These are phyloP conservation scores for Melanaphis sacchari DNA, from an alignment of 1,140 invertebrate genomes.

Conservation along the genomic window DNA sequence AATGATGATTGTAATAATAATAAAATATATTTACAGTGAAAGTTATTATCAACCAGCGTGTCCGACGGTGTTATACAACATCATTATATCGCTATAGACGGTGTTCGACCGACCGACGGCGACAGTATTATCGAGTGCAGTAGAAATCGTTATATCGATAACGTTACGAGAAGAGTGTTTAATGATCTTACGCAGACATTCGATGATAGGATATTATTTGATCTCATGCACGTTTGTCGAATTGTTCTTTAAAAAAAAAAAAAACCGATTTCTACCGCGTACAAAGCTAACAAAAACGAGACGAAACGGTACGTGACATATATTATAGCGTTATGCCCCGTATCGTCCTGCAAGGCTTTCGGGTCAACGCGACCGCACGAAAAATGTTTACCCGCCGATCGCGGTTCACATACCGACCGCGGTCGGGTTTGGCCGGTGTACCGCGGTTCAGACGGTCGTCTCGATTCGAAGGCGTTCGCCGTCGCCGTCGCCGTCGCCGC, in stretches of 20 bases:
- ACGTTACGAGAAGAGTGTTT: too few relatives aligned
- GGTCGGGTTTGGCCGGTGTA: neutral
- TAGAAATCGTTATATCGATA: neutral
- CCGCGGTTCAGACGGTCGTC: constrained; percentile 23
- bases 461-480: neutral
- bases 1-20: neutral
- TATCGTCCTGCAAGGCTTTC: neutral
- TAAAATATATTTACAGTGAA: neutral
- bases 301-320: neutral
- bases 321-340: too few relatives aligned
- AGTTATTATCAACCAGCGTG: neutral
- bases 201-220: neutral
- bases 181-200: neutral
- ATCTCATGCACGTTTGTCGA: neutral
- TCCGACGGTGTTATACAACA: too few relatives aligned
- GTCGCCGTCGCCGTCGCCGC: constrained; percentile 63
- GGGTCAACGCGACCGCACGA: neutral
- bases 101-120: neutral
- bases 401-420: neutral
- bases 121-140: neutral
- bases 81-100: neutral
- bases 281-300: neutral
- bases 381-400: neutral
- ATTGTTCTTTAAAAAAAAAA: neutral
- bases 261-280: neutral